A percentile compares a stretch with the other conserved stretches of the same genome.
phyloP scores from a whole-genome alignment of 2,113 vertebrate species.

The Tachycineta bicolor region DNA sequence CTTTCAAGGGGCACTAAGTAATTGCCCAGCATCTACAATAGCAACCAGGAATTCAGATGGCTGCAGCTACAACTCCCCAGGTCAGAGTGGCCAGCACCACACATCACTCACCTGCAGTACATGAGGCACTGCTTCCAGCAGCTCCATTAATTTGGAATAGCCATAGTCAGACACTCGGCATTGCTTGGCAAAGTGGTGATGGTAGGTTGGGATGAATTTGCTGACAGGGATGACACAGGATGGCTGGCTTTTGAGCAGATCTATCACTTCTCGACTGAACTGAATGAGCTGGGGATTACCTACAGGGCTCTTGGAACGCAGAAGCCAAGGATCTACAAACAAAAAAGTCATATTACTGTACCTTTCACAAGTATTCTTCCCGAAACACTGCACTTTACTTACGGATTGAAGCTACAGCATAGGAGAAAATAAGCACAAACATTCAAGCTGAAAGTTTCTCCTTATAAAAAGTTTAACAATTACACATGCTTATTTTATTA shows the following conservation, averaged over 20 bases:
- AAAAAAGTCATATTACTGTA: neutral
- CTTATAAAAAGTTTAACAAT: neutral
- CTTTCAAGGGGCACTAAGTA: neutral
- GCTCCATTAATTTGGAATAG: conserved; percentile 91
- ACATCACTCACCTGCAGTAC: conserved; percentile 86
- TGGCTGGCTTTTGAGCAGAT: conserved; percentile 90
- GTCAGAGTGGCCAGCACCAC: neutral
- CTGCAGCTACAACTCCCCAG: neutral
- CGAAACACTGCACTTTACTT: neutral
- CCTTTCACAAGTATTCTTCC: neutral
- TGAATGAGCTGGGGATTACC: conserved; percentile 97
- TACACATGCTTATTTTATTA: neutral
- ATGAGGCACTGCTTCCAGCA: conserved; percentile 95
- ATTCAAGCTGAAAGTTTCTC: neutral
- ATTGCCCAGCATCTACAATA: accelerated
- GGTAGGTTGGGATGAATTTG: conserved; percentile 95
- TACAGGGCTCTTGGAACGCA: conserved; percentile 93
- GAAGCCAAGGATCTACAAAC: conserved; percentile 88
- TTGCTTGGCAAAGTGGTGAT: conserved; percentile 97
- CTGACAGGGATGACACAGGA: conserved; percentile 88
- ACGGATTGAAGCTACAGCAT: neutral
- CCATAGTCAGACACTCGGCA: conserved; percentile 97
- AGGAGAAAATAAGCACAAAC: neutral
- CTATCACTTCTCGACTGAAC: conserved; percentile 95
- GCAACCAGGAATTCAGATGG: neutral